A percentile compares a stretch with the other conserved stretches of the same genome.
These are phyloP conservation scores for Neoascia interrupta DNA, from an alignment of 2,888 invertebrate species.

Conservation along the genomic window DNA sequence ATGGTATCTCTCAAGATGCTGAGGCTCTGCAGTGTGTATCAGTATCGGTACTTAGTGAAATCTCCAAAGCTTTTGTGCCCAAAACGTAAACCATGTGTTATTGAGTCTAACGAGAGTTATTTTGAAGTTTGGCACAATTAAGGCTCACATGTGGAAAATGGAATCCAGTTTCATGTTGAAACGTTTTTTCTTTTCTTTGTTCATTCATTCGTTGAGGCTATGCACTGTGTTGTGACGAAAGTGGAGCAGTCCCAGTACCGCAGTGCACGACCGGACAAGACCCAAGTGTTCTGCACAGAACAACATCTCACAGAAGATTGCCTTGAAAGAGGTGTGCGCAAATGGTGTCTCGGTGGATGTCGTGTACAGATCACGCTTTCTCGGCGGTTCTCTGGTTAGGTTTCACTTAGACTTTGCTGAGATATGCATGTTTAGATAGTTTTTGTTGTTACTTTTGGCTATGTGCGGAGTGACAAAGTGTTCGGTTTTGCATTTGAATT, in stretches of 20 bases:
- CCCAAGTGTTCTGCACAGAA: slow-evolving; percentile 21
- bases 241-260: slow-evolving; percentile 36
- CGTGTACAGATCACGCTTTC: slow-evolving; percentile 25
- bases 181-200: slow-evolving; percentile 10
- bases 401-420: slow-evolving; percentile 42
- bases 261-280: slow-evolving; percentile 11
- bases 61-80: slow-evolving; percentile 15
- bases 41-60: slow-evolving; percentile 15
- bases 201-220: background rate
- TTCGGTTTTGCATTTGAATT: slow-evolving; percentile 10
- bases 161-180: slow-evolving; percentile 53
- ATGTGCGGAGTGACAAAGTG: background rate
- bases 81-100: slow-evolving; percentile 14
- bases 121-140: slow-evolving; percentile 43
- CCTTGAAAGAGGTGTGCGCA: slow-evolving; percentile 50
- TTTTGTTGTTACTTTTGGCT: slow-evolving; percentile 2
- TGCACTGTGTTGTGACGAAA: slow-evolving; percentile 22
- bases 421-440: slow-evolving; percentile 38
- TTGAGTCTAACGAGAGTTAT: slow-evolving; percentile 31
- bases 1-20: no score
- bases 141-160: slow-evolving; percentile 32
- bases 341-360: slow-evolving; percentile 5
- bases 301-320: slow-evolving; percentile 42
- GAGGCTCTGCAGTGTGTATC: no score
- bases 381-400: slow-evolving; percentile 40